These are phyloP conservation scores for Drosophila lacicola DNA, from an alignment of 2,888 invertebrate species.

Conservation along the genomic window DNA sequence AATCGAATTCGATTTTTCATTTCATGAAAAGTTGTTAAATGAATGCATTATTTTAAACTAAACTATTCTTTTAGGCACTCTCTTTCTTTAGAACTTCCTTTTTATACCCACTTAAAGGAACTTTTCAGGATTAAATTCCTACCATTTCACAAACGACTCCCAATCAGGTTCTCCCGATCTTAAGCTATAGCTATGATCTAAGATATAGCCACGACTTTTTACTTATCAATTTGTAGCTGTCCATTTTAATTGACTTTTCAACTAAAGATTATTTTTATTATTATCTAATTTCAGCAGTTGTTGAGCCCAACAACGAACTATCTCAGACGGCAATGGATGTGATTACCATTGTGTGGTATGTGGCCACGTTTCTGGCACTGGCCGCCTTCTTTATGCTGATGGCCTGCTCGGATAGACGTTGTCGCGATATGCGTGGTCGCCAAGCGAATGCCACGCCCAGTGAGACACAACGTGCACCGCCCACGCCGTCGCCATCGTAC, in stretches of 20 bases:
- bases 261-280: neutral
- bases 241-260: neutral
- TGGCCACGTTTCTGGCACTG: constrained; percentile 84
- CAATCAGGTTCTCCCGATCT: too few species aligned
- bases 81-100: too few species aligned
- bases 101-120: too few species aligned
- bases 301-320: constrained; percentile 73
- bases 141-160: too few species aligned
- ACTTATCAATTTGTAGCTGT: neutral
- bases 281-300: constrained; percentile 51
- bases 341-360: constrained; percentile 84
- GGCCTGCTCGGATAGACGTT: constrained; percentile 84
- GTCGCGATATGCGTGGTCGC: constrained; percentile 60
- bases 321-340: constrained; percentile 84
- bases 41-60: too few species aligned
- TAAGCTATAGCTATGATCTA: too few species aligned
- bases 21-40: too few species aligned
- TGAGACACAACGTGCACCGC: constrained; percentile 75
- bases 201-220: too few species aligned
- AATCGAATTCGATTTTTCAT: too few species aligned
- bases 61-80: too few species aligned
- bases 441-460: constrained; percentile 46
- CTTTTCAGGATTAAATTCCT: too few species aligned
- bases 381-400: constrained; percentile 84
- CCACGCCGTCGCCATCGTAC: constrained; percentile 84